Conservation (phyloP, 2,888 invertebrate genomes). For the Thalpophila matura region DNA sequence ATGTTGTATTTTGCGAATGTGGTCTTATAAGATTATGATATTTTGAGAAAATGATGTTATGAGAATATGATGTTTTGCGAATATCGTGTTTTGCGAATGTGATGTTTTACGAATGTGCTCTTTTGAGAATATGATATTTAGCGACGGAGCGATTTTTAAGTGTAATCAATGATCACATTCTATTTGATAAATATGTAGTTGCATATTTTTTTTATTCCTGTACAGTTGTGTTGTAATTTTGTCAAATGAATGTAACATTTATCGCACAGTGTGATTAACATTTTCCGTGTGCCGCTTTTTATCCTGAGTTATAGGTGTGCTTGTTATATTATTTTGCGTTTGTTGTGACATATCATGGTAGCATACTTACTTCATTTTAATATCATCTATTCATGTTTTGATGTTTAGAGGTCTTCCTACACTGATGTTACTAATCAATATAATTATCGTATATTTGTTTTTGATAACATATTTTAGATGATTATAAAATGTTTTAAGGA, state of each 20-base stretch:
- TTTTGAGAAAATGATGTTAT: too few species aligned
- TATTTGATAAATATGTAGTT: conserved; percentile 19
- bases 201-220: background rate
- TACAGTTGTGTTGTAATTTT: conserved; percentile 14
- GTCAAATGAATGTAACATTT: conserved; percentile 52
- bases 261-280: conserved; percentile 71
- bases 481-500: too few species aligned
- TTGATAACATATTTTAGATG: too few species aligned
- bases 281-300: conserved; percentile 81
- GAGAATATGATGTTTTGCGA: too few species aligned
- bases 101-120: too few species aligned
- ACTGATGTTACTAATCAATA: conserved; percentile 7
- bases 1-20: too few species aligned
- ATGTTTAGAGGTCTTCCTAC: conserved; percentile 15
- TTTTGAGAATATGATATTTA: too few species aligned
- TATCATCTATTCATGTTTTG: conserved; percentile 14
- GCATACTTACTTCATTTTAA: conserved; percentile 22
- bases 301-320: conserved; percentile 68
- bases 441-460: background rate
- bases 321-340: conserved; percentile 73
- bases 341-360: conserved; percentile 66
- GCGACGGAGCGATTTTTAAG: too few species aligned
- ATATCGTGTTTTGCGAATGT: too few species aligned
- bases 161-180: conserved; percentile 40
- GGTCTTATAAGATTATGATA: too few species aligned